Evolutionary conservation across 1,140 invertebrate genomes (phyloP).

Genomic region (Acromyrmex charruanus): DNA sequence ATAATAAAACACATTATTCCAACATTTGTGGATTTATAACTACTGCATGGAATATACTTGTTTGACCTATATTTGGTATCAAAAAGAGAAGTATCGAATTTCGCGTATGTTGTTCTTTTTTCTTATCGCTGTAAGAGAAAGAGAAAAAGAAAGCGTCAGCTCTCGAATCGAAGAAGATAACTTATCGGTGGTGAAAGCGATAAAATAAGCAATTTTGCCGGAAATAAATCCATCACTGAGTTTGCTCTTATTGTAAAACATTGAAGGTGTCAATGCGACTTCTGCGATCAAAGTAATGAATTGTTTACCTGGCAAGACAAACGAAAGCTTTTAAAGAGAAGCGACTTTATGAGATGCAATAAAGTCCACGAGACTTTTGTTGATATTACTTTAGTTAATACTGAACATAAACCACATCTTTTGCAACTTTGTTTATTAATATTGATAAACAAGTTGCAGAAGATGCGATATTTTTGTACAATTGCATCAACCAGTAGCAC

Average conservation of each 20-base stretch:
- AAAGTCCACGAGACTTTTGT: slow-evolving; percentile 25
- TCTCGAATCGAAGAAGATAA: slow-evolving; percentile 47
- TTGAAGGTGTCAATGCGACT: slow-evolving; percentile 9
- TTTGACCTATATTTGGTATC: slow-evolving; percentile 67
- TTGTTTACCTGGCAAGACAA: slow-evolving; percentile 57
- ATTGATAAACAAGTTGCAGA: slow-evolving; percentile 1
- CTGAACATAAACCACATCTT: background rate
- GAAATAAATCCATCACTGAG: slow-evolving; percentile 39
- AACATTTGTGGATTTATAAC: background rate
- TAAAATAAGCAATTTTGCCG: slow-evolving; percentile 54
- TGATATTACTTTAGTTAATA: background rate
- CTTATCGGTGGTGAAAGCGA: slow-evolving; percentile 51
- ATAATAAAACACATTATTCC: slow-evolving; percentile 7
- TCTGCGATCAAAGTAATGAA: background rate
- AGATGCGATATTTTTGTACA: slow-evolving; percentile 2
- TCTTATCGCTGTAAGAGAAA: slow-evolving; percentile 3
- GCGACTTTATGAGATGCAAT: slow-evolving; percentile 42
- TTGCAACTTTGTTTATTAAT: too few species aligned
- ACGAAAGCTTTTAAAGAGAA: background rate
- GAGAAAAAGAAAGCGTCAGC: background rate
- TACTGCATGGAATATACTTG: background rate
- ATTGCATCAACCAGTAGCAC: background rate
- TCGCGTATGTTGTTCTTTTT: slow-evolving; percentile 18
- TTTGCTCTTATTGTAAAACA: slow-evolving; percentile 40
- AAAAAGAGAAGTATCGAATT: slow-evolving; percentile 49